Evolutionary conservation across 2,888 invertebrate species (phyloP), one percentile per base, ranked within the genome.

Genomic region (Drosophila anomalata): DNA sequence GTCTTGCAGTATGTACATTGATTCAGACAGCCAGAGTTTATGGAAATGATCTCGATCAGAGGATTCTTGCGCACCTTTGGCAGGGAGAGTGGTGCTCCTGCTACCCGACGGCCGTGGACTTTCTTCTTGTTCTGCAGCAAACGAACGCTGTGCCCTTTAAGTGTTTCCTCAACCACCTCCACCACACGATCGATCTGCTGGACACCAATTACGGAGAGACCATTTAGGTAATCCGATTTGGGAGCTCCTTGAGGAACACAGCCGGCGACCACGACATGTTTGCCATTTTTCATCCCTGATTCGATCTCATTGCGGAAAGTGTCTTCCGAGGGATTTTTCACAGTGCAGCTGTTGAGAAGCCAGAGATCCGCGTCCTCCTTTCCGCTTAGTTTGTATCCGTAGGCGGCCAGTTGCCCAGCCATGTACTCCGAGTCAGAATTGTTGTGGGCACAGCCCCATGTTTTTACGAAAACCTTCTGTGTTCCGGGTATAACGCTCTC

Each of bases 1-100:
- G 99, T 99, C 92, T 99, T 99, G 90, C 99, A 99, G 89, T 99
- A 99, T 0, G 99, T 99, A 91, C 99, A 99, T 88, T 98, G 98
- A 92, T 99, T 99, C 2, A 99, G 92, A 86, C 99, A 99, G 0
- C 98, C 98, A 0, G 98, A 97, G 91, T 97, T 98, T 50, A 99
- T 97, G 0, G 98, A 95, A 66, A 99, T 98, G 60, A 99, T 99
- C 93, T 99, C 99, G 66, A 99, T 96, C 0, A 99, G 93, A 0
- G 98, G 98, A 92, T 99, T 99, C 89, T 97, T 96, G 54, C 99
- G 93, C 12, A 99, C 96, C 93, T 99, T 99, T 0, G 99, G 99
- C 12, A 99, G 92, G 5, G 95, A 93, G 0, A 99, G 92, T 0
- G 96, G 94, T 0, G 98, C 97, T 0, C 98, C 99, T 0, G 97